Evolutionary conservation across 2,113 vertebrate genomes (phyloP), one percentile per base, ranked within the genome.

Genomic region (Hypocryptadius cinnamomeus): DNA sequence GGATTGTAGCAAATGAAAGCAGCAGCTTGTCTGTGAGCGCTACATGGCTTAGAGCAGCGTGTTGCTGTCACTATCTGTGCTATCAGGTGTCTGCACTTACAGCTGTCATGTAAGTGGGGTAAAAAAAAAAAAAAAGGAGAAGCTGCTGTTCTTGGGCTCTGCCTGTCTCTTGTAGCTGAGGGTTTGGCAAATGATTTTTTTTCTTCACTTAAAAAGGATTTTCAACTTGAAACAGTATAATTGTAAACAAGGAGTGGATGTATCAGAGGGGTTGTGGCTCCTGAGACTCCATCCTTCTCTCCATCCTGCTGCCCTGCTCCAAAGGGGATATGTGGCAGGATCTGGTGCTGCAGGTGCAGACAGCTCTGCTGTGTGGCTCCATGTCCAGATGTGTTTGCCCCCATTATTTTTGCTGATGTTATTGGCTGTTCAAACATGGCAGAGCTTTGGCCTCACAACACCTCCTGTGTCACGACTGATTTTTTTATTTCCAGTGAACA

Each of bases 251-350:
- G 56, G 56, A 63, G 31, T 16, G 56, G 61, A 23, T 80, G 31
- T 63, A 1, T 42, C 17, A 25, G 54, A 15, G 35, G 47, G 33
- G 12, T 22, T 42, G 56, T 59, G 61, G 30, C 28, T 45, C 18
- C 48, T 21, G 57, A 28, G 35, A 9, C 60, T 78, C 24, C 81
- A n/a, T 77, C 45, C 37, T 33, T 33, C 13, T 33, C 30, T 48
- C 31, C 2, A 0, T 69, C 40, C 50, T 9, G 6, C 65, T 48
- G 56, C 37, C 42, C 33, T 3, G 18, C 65, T 80, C 60, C 0
- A 1, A 1, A 0, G 8, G 24, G 60, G 19, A 6, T 47, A 0
- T 0, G 4, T 4, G 39, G 25, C 56, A 35, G 64, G 51, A 54
- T 37, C 14, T 40, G 77, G 54, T 45, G 73, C 60, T 74, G 81